Base-by-base conservation (phyloP, 2,113 vertebrate species). In the Plestiodon gilberti region DNA sequence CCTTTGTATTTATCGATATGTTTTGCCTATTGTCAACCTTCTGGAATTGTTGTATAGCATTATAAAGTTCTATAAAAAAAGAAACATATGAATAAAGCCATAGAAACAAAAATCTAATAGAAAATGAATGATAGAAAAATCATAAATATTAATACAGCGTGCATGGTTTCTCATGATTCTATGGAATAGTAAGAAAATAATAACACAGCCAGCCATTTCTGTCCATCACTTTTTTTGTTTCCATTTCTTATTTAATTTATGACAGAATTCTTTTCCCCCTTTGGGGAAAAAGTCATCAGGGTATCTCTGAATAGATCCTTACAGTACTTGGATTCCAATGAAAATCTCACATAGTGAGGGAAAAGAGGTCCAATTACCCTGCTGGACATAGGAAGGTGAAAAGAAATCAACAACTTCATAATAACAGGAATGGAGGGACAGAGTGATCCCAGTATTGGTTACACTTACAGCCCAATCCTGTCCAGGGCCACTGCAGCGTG, bases 1-100 rank as follows among this genome's bases (percentile, higher is more conserved):
- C 78, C 85, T 94, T 95, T 93, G 93, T 75, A 89, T 79, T 75
- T 90, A 89, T 67, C 71, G 89, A 93, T 94, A 90, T 93, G 43
- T 91, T 91, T 93, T 95, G 92, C 94, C 94, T 87, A 93, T 91
- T 89, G 85, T 92, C 91, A 2, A 89, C 43, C 92, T 93, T 91
- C 88, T 88, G 91, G 92, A 89, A 95, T 85, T 78, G 11, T 77
- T 77, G 64, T 33, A 4, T 55, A 33, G 25, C 15, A 40, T 85
- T 78, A 89, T 90, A 94, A 93, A 89, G 5, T 84, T 86, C 0
- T 8, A 81, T 77, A 94, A 93, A 92, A 93, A 90, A 92, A 1
- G 28, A 90, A 92, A 91, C 55, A 38, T 1, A 57, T 86, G 92
- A 91, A 93, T 93, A 95, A 96, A 91, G 83, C 80, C 10, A 88